phyloP scores from a whole-genome alignment of 2,797 vertebrate species.

The Clarias laeviceps region DNA sequence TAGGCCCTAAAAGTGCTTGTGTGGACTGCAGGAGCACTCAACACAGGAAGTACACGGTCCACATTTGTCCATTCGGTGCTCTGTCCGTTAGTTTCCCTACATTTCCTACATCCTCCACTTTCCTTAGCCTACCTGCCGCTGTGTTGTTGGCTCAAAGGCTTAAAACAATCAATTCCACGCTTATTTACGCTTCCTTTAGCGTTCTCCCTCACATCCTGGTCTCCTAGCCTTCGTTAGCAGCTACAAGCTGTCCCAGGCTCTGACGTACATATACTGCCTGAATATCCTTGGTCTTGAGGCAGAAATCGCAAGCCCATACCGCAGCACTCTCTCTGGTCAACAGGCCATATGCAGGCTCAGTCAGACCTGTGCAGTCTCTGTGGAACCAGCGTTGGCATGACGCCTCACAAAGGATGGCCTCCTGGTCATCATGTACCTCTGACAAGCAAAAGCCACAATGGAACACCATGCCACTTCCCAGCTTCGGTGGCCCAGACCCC shows the following conservation, averaged over 20 bases:
- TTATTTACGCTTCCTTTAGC: slow-evolving; percentile 28
- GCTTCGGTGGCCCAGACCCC: slow-evolving; percentile 75
- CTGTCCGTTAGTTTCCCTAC: slow-evolving; percentile 24
- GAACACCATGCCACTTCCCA: slow-evolving; percentile 79
- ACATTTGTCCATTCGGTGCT: background rate
- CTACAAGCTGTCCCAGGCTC: slow-evolving; percentile 92
- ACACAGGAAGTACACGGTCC: slow-evolving; percentile 32
- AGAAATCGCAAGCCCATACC: slow-evolving; percentile 97
- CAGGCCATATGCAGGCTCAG: slow-evolving; percentile 92
- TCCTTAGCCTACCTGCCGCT: slow-evolving; percentile 11
- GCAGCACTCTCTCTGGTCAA: slow-evolving; percentile 93
- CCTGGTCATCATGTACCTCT: slow-evolving; percentile 96
- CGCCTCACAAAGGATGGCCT: slow-evolving; percentile 94
- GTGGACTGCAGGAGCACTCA: slow-evolving; percentile 42
- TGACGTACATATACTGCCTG: slow-evolving; percentile 95
- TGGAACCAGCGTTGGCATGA: slow-evolving; percentile 99
- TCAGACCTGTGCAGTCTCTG: slow-evolving; percentile 95
- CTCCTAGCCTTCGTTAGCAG: slow-evolving; percentile 89
- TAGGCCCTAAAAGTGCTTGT: slow-evolving; percentile 66
- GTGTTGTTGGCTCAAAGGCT: slow-evolving; percentile 41
- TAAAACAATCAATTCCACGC: slow-evolving; percentile 18
- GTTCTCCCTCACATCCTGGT: slow-evolving; percentile 11
- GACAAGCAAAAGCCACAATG: slow-evolving; percentile 91
- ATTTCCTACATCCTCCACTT: slow-evolving; percentile 35
- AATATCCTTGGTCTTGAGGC: slow-evolving; percentile 98